Evolutionary conservation across 2,113 vertebrate species (phyloP).

Genomic region (Pteruthius melanotis): DNA sequence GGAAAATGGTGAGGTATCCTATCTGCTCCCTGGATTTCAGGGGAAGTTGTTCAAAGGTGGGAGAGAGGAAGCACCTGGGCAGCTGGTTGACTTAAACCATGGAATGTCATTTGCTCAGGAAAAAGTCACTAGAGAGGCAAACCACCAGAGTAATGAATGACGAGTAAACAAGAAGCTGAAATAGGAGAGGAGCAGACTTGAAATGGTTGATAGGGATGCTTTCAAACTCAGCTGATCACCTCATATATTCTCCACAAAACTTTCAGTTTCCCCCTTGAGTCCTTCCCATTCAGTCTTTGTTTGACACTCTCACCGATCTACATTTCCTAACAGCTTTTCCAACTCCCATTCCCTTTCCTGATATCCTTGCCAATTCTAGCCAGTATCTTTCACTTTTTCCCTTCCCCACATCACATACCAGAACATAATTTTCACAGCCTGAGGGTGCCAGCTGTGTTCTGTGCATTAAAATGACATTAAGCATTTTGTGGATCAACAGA

Average conservation of each 20-base stretch:
- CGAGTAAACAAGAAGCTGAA: neutral
- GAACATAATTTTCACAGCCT: conserved; percentile 49
- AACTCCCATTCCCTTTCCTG: conserved; percentile 48
- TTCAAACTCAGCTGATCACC: conserved; percentile 18
- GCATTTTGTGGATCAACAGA: conserved; percentile 22
- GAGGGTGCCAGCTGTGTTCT: conserved; percentile 34
- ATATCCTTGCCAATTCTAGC: conserved; percentile 49
- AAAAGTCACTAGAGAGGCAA: conserved; percentile 29
- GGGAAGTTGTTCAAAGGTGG: conserved; percentile 3
- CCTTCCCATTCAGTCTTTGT: conserved; percentile 23
- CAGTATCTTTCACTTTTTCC: conserved; percentile 48
- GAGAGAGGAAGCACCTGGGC: conserved; percentile 39
- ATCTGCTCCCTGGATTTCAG: conserved; percentile 9
- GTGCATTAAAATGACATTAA: conserved; percentile 60
- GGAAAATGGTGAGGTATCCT: conserved; percentile 29
- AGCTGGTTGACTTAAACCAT: conserved; percentile 25
- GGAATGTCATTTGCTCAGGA: conserved; percentile 38
- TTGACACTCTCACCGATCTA: conserved; percentile 48
- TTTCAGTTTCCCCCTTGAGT: conserved; percentile 36
- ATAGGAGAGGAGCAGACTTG: conserved; percentile 20
- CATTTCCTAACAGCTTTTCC: conserved; percentile 62
- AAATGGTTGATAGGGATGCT: conserved; percentile 53
- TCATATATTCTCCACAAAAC: conserved; percentile 50
- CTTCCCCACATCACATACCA: conserved; percentile 50
- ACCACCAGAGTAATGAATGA: conserved; percentile 14